Conservation (phyloP, 2,113 vertebrate species). For the Turdus rufiventris region DNA sequence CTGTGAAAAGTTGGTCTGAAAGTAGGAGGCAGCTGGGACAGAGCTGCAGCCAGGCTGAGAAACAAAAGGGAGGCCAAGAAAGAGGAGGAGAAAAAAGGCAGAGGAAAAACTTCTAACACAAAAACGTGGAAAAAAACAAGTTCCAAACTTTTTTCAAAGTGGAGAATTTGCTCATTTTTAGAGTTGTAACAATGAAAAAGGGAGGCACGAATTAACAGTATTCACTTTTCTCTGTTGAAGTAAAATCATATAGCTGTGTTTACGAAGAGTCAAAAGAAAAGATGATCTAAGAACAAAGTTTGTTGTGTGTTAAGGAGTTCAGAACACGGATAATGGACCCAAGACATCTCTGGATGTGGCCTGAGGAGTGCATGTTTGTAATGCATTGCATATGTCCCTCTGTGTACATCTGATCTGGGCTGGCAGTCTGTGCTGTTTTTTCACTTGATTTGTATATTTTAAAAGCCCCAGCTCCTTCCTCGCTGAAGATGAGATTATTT, state of each 20-base stretch:
- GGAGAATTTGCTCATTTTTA: not conserved
- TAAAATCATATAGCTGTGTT: not conserved
- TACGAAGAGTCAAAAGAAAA: not conserved
- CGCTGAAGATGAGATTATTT: not conserved
- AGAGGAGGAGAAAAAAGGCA: not conserved
- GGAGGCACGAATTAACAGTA: not conserved
- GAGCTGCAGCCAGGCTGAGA: not conserved
- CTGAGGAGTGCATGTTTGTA: not conserved
- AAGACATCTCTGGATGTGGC: not conserved
- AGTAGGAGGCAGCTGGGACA: not conserved
- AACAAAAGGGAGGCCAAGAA: not conserved
- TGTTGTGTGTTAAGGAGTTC: not conserved
- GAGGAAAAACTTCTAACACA: not conserved
- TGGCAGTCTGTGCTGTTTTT: not conserved
- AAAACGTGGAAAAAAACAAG: not conserved
- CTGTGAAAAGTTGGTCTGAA: not conserved
- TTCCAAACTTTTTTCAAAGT: not conserved
- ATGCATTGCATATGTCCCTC: not conserved
- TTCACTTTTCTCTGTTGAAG: not conserved
- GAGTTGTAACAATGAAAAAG: not conserved
- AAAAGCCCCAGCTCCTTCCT: not conserved
- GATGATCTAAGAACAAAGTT: not conserved
- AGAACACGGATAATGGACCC: not conserved
- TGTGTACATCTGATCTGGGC: not conserved
- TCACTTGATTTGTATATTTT: constrained; percentile 34